Conservation (phyloP, 1,140 invertebrate species). For the Drosophila persimilis region DNA sequence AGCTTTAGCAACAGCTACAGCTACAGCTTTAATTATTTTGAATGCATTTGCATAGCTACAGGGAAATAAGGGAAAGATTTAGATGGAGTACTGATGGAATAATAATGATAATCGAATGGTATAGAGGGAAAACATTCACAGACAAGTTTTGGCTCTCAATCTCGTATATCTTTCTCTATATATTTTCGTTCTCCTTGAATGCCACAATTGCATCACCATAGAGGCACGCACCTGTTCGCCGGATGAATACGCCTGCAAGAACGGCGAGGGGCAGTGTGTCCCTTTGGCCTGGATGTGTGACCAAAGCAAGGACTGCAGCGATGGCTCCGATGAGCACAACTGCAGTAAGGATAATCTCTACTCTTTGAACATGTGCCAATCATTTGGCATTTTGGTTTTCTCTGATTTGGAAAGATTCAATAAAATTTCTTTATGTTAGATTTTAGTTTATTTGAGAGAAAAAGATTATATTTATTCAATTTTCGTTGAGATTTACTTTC, state of each 20-base stretch:
- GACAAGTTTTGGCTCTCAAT: background rate
- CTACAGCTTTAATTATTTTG: background rate
- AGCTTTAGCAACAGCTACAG: background rate
- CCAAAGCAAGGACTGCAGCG: constrained; percentile 92
- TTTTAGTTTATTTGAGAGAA: constrained; percentile 9
- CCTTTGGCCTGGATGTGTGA: constrained; percentile 96
- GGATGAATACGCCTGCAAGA: constrained; percentile 94
- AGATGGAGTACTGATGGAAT: too few relatives aligned
- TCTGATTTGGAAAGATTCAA: background rate
- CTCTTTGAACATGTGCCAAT: background rate
- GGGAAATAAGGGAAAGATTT: too few relatives aligned
- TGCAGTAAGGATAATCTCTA: constrained; percentile 90
- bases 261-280: constrained; percentile 91
- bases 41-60: constrained; percentile 9
- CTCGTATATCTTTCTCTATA: constrained; percentile 11
- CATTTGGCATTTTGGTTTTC: constrained; percentile 24
- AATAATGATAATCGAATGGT: too few relatives aligned
- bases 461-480: background rate
- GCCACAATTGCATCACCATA: constrained; percentile 73
- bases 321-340: constrained; percentile 93
- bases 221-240: constrained; percentile 90
- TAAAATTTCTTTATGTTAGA: background rate
- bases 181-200: constrained; percentile 10
- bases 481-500: background rate
- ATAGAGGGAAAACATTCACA: too few relatives aligned